Evolutionary conservation across 2,888 invertebrate species (phyloP).

Genomic region (Brenthis daphne): DNA sequence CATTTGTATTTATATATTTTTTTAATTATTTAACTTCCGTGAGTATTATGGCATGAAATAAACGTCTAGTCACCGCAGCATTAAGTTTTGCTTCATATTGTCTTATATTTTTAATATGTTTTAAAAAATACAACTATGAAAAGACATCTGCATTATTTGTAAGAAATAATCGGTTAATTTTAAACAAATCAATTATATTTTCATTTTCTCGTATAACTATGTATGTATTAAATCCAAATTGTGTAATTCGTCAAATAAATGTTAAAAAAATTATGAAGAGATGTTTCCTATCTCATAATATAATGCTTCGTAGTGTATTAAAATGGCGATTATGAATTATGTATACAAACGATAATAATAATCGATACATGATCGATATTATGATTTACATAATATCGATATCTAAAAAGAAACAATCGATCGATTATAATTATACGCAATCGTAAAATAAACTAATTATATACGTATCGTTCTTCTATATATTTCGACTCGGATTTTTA

Average conservation of each 20-base stretch:
- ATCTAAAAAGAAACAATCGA: too few species aligned
- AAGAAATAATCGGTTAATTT: conserved; percentile 16
- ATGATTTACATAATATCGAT: conserved; percentile 1
- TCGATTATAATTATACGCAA: too few species aligned
- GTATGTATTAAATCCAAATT: neutral
- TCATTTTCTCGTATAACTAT: neutral
- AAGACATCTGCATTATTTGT: conserved; percentile 17
- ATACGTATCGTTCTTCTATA: conserved; percentile 16
- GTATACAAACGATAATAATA: too few species aligned
- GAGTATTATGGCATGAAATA: conserved; percentile 42
- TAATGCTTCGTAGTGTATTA: conserved; percentile 1
- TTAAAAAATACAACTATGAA: conserved; percentile 20
- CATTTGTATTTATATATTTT: neutral
- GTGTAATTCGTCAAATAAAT: neutral
- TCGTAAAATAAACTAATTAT: neutral
- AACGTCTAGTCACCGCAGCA: conserved; percentile 75
- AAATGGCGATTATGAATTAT: conserved; percentile 1
- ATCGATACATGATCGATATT: neutral
- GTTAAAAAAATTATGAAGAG: neutral
- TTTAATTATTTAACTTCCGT: neutral
- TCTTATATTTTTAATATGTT: too few species aligned
- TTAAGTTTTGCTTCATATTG: conserved; percentile 41
- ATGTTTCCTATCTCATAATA: conserved; percentile 4
- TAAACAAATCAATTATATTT: neutral
- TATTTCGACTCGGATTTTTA: conserved; percentile 40